These are phyloP conservation scores for Fragum whitleyi DNA, from an alignment of 2,888 invertebrate species.

Conservation along the genomic window DNA sequence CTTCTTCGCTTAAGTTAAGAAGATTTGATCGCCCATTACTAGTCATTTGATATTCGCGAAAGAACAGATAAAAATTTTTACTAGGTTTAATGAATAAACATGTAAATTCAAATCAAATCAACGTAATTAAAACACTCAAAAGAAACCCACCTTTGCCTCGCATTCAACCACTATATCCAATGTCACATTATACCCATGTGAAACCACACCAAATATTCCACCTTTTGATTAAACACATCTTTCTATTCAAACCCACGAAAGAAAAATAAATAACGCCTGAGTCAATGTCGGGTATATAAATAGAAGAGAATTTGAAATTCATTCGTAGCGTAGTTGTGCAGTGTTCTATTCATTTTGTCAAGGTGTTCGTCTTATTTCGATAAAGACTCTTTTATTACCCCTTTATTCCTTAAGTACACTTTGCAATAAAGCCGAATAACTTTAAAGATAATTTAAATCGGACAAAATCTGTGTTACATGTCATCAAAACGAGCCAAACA, in stretches of 20 bases:
- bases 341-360: slow-evolving; percentile 8
- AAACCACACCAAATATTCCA: neutral
- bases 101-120: too few species aligned
- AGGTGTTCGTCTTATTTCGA: slow-evolving; percentile 4
- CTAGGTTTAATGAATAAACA: too few species aligned
- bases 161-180: neutral
- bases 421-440: neutral
- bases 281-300: slow-evolving; percentile 21
- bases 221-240: slow-evolving; percentile 5
- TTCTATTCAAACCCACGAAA: neutral
- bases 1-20: too few species aligned
- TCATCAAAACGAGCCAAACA: too few species aligned
- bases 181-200: neutral
- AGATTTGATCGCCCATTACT: too few species aligned
- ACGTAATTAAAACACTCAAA: too few species aligned
- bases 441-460: neutral
- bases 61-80: too few species aligned
- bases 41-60: too few species aligned
- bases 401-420: neutral
- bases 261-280: slow-evolving; percentile 17
- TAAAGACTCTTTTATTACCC: neutral
- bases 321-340: slow-evolving; percentile 13
- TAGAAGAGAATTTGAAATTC: slow-evolving; percentile 15
- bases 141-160: neutral
- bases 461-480: too few species aligned